Evolutionary conservation across 2,888 invertebrate species (phyloP).

Genomic region (Cremastinae sp.): DNA sequence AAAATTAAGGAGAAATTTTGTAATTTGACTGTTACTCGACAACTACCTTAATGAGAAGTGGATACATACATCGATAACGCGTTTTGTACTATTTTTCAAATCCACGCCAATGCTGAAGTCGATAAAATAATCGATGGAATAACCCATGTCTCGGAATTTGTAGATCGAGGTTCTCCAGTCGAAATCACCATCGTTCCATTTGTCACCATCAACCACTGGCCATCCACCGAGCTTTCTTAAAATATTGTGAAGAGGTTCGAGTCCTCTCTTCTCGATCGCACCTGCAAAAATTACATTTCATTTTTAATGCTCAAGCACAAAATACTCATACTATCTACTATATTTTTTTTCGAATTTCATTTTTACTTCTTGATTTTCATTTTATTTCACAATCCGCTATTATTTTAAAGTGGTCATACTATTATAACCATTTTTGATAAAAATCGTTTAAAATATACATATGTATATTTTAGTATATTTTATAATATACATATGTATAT

Average conservation of each 20-base stretch:
- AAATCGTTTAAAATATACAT: no score
- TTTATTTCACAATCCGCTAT: no score
- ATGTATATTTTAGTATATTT: no score
- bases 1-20: no score
- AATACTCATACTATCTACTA: no score
- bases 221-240: constrained; percentile 93
- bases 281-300: constrained; percentile 81
- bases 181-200: constrained; percentile 88
- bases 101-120: constrained; percentile 95
- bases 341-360: no score
- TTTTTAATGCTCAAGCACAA: not conserved
- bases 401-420: no score
- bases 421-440: no score
- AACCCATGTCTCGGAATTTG: constrained; percentile 89
- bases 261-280: constrained; percentile 89
- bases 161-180: constrained; percentile 92
- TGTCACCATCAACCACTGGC: constrained; percentile 91
- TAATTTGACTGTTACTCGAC: no score
- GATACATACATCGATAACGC: constrained; percentile 90
- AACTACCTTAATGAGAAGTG: no score
- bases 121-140: constrained; percentile 94
- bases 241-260: constrained; percentile 87
- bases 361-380: no score
- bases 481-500: no score
- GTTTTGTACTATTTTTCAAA: constrained; percentile 92